Conservation (phyloP, 2,888 invertebrate genomes). For the Cordilura impudica region DNA sequence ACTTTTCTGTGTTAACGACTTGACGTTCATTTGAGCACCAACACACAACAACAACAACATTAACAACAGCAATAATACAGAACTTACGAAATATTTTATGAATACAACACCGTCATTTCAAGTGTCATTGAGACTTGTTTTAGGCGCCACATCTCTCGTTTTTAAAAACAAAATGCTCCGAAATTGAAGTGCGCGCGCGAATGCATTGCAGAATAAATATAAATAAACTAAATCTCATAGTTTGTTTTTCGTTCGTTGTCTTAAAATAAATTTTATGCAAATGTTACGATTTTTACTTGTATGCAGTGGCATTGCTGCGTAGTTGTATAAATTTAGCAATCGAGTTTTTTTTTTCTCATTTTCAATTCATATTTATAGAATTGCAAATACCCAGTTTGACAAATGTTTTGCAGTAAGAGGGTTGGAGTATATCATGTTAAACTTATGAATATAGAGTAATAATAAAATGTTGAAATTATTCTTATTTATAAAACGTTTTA, state of each 20-base stretch:
- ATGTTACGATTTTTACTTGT: constrained; percentile 30
- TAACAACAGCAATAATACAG: constrained; percentile 4
- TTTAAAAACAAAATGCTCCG: constrained; percentile 9
- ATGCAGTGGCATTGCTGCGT: background rate
- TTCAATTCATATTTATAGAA: background rate
- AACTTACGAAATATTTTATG: constrained; percentile 56
- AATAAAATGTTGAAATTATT: no score
- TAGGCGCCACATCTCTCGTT: constrained; percentile 55
- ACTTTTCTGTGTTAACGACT: constrained; percentile 12
- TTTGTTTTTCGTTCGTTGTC: background rate
- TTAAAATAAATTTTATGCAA: constrained; percentile 37
- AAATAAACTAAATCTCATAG: constrained; percentile 25
- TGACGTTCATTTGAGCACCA: constrained; percentile 24
- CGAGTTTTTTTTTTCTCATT: background rate
- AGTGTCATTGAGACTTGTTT: constrained; percentile 61
- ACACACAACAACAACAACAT: background rate
- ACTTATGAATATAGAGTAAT: background rate
- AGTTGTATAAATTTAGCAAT: background rate
- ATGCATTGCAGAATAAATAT: constrained; percentile 5
- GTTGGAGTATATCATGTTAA: constrained; percentile 18
- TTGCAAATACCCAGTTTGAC: background rate
- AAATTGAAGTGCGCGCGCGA: constrained; percentile 23
- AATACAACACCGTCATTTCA: constrained; percentile 36
- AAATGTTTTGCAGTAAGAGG: constrained; percentile 17
- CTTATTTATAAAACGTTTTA: no score